Evolutionary conservation across 1,140 invertebrate genomes (phyloP).

Genomic region (Listronotus oregonensis): DNA sequence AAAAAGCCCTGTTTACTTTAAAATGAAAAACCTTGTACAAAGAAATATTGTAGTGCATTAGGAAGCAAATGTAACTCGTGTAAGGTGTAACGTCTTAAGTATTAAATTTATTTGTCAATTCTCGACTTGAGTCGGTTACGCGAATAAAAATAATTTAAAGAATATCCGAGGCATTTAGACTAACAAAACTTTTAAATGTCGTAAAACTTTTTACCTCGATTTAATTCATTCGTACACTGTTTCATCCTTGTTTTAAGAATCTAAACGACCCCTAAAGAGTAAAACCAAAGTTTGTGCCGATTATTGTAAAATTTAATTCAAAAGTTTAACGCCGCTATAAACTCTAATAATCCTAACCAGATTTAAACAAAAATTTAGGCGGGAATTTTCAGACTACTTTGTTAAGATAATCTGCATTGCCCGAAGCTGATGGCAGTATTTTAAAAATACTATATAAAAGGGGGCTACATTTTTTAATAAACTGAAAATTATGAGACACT

Average conservation of each 20-base stretch:
- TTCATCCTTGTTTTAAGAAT: background rate
- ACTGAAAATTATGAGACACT: background rate
- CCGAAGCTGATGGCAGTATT: background rate
- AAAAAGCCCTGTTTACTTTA: no score
- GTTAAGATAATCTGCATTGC: conserved; percentile 21
- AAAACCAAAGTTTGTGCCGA: conserved; percentile 20
- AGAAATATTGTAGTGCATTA: no score
- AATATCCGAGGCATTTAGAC: no score
- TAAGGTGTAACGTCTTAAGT: no score
- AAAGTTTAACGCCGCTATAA: conserved; percentile 23
- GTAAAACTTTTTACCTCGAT: no score
- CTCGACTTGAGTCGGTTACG: no score
- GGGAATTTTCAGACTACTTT: conserved; percentile 22
- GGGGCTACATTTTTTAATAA: background rate
- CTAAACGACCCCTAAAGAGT: background rate
- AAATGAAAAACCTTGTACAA: no score
- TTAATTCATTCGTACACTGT: no score
- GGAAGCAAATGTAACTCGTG: no score
- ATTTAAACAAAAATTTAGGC: conserved; percentile 21
- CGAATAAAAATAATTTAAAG: no score
- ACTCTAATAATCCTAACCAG: conserved; percentile 20
- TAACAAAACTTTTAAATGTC: no score
- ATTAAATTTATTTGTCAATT: no score
- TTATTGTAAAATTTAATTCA: conserved; percentile 30
- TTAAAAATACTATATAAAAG: background rate